Conservation (phyloP, 53 echinoderm and acorn worm genomes). For the Zoroaster sp. region DNA sequence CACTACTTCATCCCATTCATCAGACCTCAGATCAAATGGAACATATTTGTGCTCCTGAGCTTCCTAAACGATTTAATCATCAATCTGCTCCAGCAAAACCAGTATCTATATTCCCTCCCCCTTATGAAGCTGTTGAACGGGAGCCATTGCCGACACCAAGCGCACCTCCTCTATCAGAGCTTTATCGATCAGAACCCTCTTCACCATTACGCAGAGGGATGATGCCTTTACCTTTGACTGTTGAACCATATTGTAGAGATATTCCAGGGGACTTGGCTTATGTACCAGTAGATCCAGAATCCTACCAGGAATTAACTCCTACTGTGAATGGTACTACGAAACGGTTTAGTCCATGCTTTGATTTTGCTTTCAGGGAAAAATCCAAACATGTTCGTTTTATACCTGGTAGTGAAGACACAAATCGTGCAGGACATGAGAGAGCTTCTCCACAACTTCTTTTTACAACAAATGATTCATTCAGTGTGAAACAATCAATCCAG, state of each 20-base stretch:
- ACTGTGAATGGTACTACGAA: neutral
- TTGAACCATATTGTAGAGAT: neutral
- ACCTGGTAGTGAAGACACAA: neutral
- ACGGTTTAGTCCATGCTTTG: neutral
- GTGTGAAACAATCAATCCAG: neutral
- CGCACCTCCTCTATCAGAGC: constrained; percentile 3
- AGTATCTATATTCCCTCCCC: constrained; percentile 10
- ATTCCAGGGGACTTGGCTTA: neutral
- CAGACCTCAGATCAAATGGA: neutral
- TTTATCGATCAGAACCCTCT: neutral
- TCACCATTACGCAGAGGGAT: neutral
- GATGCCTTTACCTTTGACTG: neutral
- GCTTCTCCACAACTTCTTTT: neutral
- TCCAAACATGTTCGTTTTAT: constrained; percentile 11
- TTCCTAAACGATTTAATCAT: constrained; percentile 10
- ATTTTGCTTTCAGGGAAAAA: constrained; percentile 7
- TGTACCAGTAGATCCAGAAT: neutral
- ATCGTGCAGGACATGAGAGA: neutral
- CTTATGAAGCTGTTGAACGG: constrained; percentile 1
- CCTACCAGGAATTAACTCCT: neutral
- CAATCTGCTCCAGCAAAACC: neutral
- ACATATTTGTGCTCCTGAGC: constrained; percentile 1
- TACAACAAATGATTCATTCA: neutral
- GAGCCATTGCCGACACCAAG: neutral
- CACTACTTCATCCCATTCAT: neutral